Evolutionary conservation across 2,888 invertebrate species (phyloP).

Genomic region (Harpagoxenus sublaevis): DNA sequence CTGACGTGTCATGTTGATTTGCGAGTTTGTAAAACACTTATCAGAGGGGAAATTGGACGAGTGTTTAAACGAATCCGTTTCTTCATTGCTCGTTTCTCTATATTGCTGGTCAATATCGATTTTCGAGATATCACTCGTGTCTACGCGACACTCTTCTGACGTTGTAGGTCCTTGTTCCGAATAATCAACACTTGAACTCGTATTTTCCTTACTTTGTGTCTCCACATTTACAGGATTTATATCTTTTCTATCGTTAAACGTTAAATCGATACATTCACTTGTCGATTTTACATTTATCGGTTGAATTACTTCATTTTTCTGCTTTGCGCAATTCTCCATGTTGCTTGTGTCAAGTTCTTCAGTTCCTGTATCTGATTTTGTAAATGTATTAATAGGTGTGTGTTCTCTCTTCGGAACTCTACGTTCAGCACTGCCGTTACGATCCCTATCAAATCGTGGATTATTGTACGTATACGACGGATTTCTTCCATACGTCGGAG

Average conservation of each 20-base stretch:
- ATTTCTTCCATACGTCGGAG: conserved; percentile 1
- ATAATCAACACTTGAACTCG: conserved; percentile 25
- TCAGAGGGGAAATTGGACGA: not conserved
- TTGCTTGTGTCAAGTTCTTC: conserved; percentile 5
- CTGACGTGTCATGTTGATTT: not conserved
- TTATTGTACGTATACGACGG: not conserved
- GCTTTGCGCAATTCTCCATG: not conserved
- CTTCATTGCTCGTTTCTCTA: not conserved
- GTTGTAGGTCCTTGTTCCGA: conserved; percentile 19
- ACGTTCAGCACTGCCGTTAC: not conserved
- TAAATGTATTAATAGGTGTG: not conserved
- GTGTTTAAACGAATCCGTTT: not conserved
- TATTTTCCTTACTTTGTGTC: conserved; percentile 56
- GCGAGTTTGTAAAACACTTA: not conserved
- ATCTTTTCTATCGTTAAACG: conserved; percentile 37
- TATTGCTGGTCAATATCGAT: not conserved
- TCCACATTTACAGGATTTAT: conserved; percentile 49
- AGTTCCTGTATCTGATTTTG: not conserved
- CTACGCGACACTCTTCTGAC: not conserved
- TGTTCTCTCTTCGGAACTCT: conserved; percentile 1
- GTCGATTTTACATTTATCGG: conserved; percentile 32
- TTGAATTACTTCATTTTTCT: not conserved
- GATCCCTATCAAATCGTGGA: not conserved
- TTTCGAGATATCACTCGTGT: not conserved
- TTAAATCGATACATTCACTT: conserved; percentile 49